phyloP scores from a whole-genome alignment of 2,888 invertebrate species.

The Archips crataeganus region DNA sequence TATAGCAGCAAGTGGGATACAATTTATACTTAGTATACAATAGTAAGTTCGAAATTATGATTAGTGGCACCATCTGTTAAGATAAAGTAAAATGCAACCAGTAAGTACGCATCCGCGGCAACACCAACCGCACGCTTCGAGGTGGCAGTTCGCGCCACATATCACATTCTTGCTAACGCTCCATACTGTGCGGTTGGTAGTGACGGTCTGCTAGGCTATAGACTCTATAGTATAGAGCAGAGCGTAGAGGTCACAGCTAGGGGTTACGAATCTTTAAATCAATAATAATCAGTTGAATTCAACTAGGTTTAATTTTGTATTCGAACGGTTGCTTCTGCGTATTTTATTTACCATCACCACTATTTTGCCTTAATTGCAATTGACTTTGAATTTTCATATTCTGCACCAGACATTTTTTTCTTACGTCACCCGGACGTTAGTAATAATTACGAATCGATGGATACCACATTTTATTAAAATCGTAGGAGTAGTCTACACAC shows the following conservation, averaged over 20 bases:
- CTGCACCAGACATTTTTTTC: too few species aligned
- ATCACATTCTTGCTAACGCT: not conserved
- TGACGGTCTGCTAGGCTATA: not conserved
- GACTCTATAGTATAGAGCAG: too few species aligned
- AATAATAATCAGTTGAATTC: not conserved
- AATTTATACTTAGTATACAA: too few species aligned
- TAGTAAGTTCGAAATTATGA: not conserved
- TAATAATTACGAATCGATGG: too few species aligned
- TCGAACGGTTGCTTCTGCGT: too few species aligned
- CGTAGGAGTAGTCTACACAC: too few species aligned
- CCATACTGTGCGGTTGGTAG: not conserved
- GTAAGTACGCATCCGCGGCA: not conserved
- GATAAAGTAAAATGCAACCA: not conserved
- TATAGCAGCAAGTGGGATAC: too few species aligned
- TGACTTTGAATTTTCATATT: too few species aligned
- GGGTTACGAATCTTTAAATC: not conserved
- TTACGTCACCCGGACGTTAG: too few species aligned
- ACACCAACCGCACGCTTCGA: not conserved
- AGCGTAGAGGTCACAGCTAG: not conserved
- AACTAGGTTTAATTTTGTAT: not conserved
- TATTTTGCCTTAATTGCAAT: too few species aligned
- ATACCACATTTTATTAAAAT: too few species aligned
- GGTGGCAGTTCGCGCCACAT: not conserved
- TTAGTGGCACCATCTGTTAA: not conserved
- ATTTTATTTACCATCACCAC: too few species aligned